Evolutionary conservation across 2,888 invertebrate genomes (phyloP), one percentile per base, ranked within the genome.

Genomic region (Rugalucina vietnamica): DNA sequence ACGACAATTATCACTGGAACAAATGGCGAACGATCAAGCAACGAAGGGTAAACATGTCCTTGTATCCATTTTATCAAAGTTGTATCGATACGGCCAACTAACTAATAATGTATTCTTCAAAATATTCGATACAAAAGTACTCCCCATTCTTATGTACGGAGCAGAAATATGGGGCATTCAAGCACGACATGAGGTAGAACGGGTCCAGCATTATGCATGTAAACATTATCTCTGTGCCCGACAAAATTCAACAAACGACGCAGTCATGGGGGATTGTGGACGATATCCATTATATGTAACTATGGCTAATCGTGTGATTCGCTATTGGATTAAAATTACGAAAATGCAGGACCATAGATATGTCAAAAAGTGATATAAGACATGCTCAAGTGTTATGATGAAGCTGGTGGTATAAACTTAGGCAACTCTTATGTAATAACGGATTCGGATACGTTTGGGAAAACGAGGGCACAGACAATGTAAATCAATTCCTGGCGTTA

Each of bases 271-370:
- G 14, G 73, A 79, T 18, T 73, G 73, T 60, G 72, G 73, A 5
- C 29, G 79, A 29, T 73, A 39, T 39, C 72, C 73, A 1, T 5
- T 79, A 2, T 73, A 43, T 32, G 57, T 73, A 0, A 34, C 29
- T 29, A 3, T 18, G 14, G 21, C 24, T 1, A 29, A 27, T 5
- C 54, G 65, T n/a, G 2, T 8, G 24, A n/a, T 79, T 1, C 34
- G n/a, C 10, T 79, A 73, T 29, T 73, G 79, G 79, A 43, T 79
- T 18, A 79, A 73, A 37, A 21, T 79, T 12, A 29, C 36, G 32
- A 50, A 24, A 37, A 60, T 72, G 65, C 12, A 18, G 24, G 34
- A n/a, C 29, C 24, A 79, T 60, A 12, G 73, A 14, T 39, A 54
- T 21, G 71, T 54, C 2, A 54, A 49, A 39, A 60, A 36, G 10